Base-by-base conservation (phyloP, 2,113 vertebrate species). In the Microcebus lehilahytsara region DNA sequence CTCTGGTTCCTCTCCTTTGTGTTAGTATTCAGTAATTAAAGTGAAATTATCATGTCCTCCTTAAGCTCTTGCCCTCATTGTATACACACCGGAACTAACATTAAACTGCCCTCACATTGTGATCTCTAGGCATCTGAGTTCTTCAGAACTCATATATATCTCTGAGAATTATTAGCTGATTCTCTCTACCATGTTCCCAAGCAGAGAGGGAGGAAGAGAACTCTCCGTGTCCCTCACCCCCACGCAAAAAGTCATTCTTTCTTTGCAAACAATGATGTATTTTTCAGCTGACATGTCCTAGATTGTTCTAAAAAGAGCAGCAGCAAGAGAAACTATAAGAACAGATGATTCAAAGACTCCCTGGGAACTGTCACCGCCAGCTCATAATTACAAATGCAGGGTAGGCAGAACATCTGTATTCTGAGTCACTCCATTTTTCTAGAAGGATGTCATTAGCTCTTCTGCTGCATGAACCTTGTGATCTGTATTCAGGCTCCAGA, bases 271-370 rank as follows among this genome's bases (percentile, higher is more conserved):
- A 94, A 71, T 56, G n/a, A 32, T 84, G 56, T 22, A 67, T 72
- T 97, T 94, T 94, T 85, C 71, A 94, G 93, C 42, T 91, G 80
- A 40, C 22, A 64, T 42, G n/a, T 86, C 62, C 89, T 79, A 78
- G 25, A 94, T 94, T 93, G 56, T 97, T 92, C 88, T 94, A 85
- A 94, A 97, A 96, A 88, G 56, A 96, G 72, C 78, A 95, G 53
- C 72, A 85, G 81, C 60, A 69, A 66, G 46, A 80, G 51, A 87
- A 96, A 66, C 85, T 58, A 62, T 8, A 87, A 90, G 75, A 92
- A 89, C 32, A 88, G 60, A 94, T 69, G 80, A 95, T 88, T 94
- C 81, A 92, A 85, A 81, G 60, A 67, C 77, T 90, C 46, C 92
- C 75, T 37, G 53, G 56, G 85, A 77, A 42, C 58, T 67, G 14